These are phyloP conservation scores for Tricholaema leucomelas DNA, from an alignment of 2,113 vertebrate genomes.

Conservation along the genomic window DNA sequence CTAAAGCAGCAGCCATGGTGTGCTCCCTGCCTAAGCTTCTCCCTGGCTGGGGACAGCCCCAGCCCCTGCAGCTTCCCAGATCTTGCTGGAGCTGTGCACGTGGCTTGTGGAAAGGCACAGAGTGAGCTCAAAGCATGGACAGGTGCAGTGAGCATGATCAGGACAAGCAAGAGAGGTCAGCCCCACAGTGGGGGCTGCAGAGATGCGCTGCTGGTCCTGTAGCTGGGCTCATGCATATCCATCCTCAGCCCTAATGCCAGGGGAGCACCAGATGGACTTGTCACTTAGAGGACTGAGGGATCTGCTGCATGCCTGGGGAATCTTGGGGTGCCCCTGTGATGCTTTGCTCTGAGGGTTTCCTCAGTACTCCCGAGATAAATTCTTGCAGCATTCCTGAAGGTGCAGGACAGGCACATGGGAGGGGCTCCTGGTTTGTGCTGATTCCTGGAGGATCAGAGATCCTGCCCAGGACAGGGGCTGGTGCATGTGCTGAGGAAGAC, in stretches of 20 bases:
- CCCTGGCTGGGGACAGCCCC: not conserved
- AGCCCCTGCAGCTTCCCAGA: not conserved
- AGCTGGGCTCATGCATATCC: not conserved
- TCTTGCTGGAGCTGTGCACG: accelerated
- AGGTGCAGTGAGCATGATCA: not conserved
- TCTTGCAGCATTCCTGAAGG: not conserved
- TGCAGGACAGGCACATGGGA: not conserved
- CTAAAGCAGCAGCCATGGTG: accelerated
- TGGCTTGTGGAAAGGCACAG: not conserved
- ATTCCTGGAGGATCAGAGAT: not conserved
- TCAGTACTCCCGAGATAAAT: not conserved
- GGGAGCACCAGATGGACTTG: not conserved
- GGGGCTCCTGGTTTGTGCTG: not conserved
- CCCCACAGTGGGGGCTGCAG: accelerated
- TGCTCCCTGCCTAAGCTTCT: not conserved
- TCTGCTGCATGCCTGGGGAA: not conserved
- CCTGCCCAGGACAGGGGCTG: not conserved
- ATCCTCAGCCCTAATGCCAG: accelerated
- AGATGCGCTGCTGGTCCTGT: accelerated
- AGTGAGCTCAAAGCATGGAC: not conserved
- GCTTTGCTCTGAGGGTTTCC: not conserved
- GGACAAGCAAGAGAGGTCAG: not conserved
- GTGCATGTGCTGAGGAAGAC: not conserved
- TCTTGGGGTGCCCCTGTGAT: not conserved
- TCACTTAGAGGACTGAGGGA: not conserved